phyloP scores from a whole-genome alignment of 2,113 vertebrate species.

The Pedetes capensis region DNA sequence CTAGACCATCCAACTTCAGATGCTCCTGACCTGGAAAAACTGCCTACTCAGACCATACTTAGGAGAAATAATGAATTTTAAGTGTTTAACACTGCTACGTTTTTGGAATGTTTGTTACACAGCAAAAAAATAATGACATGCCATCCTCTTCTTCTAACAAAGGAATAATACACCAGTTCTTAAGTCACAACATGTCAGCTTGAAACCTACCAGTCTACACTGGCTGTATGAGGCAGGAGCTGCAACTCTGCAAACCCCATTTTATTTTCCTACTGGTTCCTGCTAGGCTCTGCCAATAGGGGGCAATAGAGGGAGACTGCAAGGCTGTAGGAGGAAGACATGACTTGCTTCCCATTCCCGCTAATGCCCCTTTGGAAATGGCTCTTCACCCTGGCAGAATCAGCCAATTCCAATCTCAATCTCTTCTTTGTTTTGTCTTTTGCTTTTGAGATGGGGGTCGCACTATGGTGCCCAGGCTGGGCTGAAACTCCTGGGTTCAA shows the following conservation, averaged over 20 bases:
- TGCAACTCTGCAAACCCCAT: neutral
- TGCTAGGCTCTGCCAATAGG: no score
- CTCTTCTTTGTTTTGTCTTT: no score
- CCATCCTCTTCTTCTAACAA: neutral
- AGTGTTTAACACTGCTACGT: neutral
- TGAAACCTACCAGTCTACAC: neutral
- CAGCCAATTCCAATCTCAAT: no score
- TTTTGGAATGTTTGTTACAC: neutral
- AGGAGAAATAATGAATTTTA: neutral
- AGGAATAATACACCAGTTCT: neutral
- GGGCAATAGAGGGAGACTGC: neutral
- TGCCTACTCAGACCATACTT: neutral
- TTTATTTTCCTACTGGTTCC: neutral
- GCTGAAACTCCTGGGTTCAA: no score
- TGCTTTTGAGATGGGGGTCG: no score
- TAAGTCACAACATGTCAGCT: neutral
- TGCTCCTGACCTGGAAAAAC: no score
- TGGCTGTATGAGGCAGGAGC: neutral
- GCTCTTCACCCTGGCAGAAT: no score
- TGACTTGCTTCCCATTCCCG: neutral
- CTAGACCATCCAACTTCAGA: neutral
- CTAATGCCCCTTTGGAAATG: neutral
- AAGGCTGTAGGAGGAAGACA: neutral
- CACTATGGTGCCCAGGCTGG: no score
- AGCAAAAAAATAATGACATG: neutral